Evolutionary conservation across 1,140 invertebrate species (phyloP).

Genomic region (Drusus annulatus): DNA sequence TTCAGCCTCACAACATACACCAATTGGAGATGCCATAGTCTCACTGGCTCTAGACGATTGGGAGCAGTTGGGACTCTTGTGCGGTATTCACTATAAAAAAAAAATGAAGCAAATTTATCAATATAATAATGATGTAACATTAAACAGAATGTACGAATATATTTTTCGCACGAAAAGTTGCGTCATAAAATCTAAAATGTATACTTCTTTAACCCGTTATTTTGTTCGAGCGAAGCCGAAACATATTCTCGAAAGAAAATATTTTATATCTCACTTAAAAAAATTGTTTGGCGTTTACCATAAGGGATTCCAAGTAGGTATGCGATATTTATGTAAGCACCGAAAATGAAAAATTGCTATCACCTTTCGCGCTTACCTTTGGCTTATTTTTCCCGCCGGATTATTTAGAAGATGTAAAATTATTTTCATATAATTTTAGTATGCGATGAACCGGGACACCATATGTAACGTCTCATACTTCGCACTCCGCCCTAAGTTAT

Average conservation of each 20-base stretch:
- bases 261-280: slow-evolving; percentile 4
- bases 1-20: too few species aligned
- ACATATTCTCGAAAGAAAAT: neutral
- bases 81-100: too few species aligned
- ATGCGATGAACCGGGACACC: slow-evolving; percentile 46
- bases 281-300: neutral
- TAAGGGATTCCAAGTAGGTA: neutral
- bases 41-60: too few species aligned
- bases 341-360: neutral
- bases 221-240: too few species aligned
- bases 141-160: too few species aligned
- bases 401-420: slow-evolving; percentile 8
- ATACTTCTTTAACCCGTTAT: too few species aligned
- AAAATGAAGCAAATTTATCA: too few species aligned
- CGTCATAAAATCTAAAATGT: too few species aligned
- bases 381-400: neutral
- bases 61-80: too few species aligned
- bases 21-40: too few species aligned
- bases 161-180: too few species aligned
- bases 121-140: too few species aligned
- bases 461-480: slow-evolving; percentile 43
- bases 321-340: neutral
- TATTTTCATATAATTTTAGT: slow-evolving; percentile 33
- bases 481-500: slow-evolving; percentile 54
- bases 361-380: slow-evolving; percentile 5